Evolutionary conservation across 2,113 vertebrate genomes (phyloP), one percentile per base, ranked within the genome.

Genomic region (Chascanopsetta lugubris): DNA sequence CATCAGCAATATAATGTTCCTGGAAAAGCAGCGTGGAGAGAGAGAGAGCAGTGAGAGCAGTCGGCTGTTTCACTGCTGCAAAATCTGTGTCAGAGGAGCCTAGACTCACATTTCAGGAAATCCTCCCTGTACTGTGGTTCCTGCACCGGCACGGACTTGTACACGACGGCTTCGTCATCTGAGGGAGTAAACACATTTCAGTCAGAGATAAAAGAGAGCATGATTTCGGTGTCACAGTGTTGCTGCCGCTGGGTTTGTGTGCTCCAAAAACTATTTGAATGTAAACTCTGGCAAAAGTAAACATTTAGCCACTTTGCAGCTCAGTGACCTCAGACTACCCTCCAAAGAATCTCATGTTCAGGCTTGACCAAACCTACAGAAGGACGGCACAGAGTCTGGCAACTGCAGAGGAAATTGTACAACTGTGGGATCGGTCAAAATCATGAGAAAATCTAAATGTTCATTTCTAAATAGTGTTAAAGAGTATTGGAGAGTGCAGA

Each of bases 31-130:
- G n/a, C 2, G n/a, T 45, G 68, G 22, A n/a, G n/a, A 42, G 66
- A 59, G 63, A 36, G 6, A n/a, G 36, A 75, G 59, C 58, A 50
- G 51, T 11, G 9, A 76, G 61, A 67, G 61, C 21, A 22, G 46
- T 2, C 40, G 49, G 36, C 18, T 50, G 68, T 26, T 45, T 54
- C 22, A 17, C 24, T 7, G 47, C 50, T 53, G 51, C 29, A 50
- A 83, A 45, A 6, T n/a, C 12, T 1, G n/a, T 30, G 4, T 26
- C 1, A 64, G 51, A 68, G 45, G 38, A 64, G 43, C 30, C 3
- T 8, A 64, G 54, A 91, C 93, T 90, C 87, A 93, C 93, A 92
- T 89, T 71, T 89, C 58, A 93, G 59, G 79, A 93, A 91, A 12
- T 93, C 93, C 0, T 93, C 91, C 42, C 92, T 83, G 75, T 84